A percentile compares a stretch with the other conserved stretches of the same genome.
These are phyloP conservation scores for Orbicella faveolata DNA, from an alignment of 64 coral and sea anemone species.

Conservation along the genomic window DNA sequence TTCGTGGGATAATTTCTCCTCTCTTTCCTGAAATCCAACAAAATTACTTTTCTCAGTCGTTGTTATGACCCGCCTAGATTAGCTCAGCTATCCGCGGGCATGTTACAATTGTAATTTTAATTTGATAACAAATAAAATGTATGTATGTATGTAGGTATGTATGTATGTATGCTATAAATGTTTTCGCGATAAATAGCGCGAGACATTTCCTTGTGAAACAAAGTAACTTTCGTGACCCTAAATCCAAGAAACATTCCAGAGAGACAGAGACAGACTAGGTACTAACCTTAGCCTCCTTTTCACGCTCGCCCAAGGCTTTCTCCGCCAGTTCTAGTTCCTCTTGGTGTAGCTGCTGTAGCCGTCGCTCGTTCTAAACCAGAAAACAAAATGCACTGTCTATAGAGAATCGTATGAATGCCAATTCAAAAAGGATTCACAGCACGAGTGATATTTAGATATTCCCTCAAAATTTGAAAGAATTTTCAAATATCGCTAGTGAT, in stretches of 20 bases:
- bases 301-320: constrained; percentile 45
- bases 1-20: constrained; percentile 56
- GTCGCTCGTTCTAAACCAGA: constrained; percentile 26
- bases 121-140: too few relatives aligned
- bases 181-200: not conserved
- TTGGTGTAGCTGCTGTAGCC: constrained; percentile 22
- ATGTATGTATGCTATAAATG: not conserved
- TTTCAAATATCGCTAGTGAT: too few relatives aligned
- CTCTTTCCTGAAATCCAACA: constrained; percentile 45
- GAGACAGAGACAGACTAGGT: too few relatives aligned
- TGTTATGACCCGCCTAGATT: not conserved
- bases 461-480: too few relatives aligned
- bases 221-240: too few relatives aligned
- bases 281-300: constrained; percentile 58
- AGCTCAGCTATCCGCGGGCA: too few relatives aligned
- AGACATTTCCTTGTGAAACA: not conserved
- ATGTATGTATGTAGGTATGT: too few relatives aligned
- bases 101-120: too few relatives aligned
- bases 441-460: too few relatives aligned
- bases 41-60: not conserved
- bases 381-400: not conserved
- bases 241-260: too few relatives aligned
- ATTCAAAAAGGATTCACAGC: too few relatives aligned
- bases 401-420: too few relatives aligned
- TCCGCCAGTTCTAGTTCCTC: constrained; percentile 44